A percentile compares a stretch with the other conserved stretches of the same genome.
Evolutionary conservation across 37 sponge, comb jelly and placozoan genomes (phyloP).

Genomic region (Amphimedon queenslandica): DNA sequence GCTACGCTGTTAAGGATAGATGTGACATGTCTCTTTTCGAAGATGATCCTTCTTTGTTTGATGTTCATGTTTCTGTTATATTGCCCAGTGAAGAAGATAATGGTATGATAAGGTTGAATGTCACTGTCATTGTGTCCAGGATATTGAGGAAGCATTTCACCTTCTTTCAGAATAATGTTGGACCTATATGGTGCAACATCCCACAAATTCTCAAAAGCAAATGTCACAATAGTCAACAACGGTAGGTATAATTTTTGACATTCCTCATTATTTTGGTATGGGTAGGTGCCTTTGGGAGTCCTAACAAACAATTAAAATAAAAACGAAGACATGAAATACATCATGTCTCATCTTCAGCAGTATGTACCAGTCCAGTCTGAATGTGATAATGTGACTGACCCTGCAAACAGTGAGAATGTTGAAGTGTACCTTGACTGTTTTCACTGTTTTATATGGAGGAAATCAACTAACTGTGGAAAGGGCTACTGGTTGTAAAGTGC

Average conservation of each 20-base stretch:
- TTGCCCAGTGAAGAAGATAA: not conserved
- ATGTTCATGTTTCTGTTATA: not conserved
- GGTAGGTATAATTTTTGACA: not conserved
- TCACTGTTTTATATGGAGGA: conserved; percentile 4
- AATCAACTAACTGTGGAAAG: conserved; percentile 16
- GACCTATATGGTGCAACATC: not conserved
- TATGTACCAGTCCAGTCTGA: not conserved
- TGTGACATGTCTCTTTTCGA: not conserved
- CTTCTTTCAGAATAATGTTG: not conserved
- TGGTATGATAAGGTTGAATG: not conserved
- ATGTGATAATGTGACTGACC: too few relatives aligned
- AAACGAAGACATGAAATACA: conserved; percentile 1
- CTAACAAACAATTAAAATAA: not conserved
- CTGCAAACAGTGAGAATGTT: too few relatives aligned
- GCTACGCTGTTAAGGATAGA: not conserved
- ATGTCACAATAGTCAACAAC: conserved; percentile 4
- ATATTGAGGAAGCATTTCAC: not conserved
- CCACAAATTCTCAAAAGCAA: not conserved
- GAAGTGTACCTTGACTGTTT: not conserved
- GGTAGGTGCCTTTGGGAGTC: not conserved
- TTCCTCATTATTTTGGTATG: not conserved
- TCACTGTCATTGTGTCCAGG: not conserved
- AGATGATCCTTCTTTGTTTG: not conserved
- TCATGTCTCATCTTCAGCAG: conserved; percentile 1
- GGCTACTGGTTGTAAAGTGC: not conserved